These are phyloP conservation scores for Sitta carolinensis DNA, from an alignment of 2,797 vertebrate genomes.

Conservation along the genomic window DNA sequence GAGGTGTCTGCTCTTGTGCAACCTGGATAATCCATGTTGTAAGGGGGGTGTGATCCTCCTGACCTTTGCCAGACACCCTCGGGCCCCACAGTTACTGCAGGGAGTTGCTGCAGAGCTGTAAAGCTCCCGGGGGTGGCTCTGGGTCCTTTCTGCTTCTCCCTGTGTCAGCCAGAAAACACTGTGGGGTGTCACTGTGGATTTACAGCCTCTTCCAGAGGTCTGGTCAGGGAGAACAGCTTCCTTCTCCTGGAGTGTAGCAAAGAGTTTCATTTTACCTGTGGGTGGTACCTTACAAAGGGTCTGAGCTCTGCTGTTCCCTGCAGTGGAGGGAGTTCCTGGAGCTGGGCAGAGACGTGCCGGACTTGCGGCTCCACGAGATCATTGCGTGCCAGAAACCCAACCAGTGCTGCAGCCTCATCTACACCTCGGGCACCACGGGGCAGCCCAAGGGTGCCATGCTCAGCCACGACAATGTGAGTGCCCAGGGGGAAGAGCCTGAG, in stretches of 20 bases:
- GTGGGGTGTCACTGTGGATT: background rate
- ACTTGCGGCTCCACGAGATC: slow-evolving; percentile 76
- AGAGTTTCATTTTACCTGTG: background rate
- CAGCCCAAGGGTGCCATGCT: slow-evolving; percentile 95
- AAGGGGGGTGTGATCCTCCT: background rate
- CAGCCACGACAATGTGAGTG: slow-evolving; percentile 93
- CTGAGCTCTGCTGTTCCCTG: background rate
- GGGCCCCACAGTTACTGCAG: background rate
- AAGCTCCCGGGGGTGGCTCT: background rate
- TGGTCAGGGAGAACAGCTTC: background rate
- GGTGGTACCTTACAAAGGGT: background rate
- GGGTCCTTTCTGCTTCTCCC: background rate
- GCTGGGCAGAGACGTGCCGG: slow-evolving; percentile 75
- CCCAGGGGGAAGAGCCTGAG: background rate
- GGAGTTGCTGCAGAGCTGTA: background rate
- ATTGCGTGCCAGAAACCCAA: slow-evolving; percentile 86
- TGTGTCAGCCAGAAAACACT: background rate
- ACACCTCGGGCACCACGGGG: slow-evolving; percentile 91
- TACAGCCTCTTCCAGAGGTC: background rate
- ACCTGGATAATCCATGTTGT: background rate
- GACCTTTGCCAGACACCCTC: background rate
- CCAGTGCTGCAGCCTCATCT: slow-evolving; percentile 92
- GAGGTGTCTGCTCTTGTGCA: background rate
- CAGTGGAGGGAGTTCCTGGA: slow-evolving; percentile 92
- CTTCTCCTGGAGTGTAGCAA: background rate